Percentiles rank a stretch among this genome's conserved stretches.
phyloP scores from a whole-genome alignment of 2,888 invertebrate species.

The Pristionchus exspectatus region DNA sequence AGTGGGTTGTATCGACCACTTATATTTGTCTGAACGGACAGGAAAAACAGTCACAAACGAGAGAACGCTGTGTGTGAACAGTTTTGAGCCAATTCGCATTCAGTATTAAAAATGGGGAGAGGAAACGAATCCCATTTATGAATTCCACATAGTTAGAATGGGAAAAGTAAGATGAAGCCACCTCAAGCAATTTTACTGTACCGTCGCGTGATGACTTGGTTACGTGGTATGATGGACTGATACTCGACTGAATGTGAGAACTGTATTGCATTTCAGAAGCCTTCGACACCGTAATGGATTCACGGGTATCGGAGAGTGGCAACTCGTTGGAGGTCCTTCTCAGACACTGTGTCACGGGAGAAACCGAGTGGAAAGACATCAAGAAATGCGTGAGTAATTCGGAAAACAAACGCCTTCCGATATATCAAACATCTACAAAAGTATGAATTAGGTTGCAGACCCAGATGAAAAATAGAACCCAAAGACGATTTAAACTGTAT shows the following conservation, averaged over 20 bases:
- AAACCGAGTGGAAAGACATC: conserved; percentile 42
- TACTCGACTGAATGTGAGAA: too few species aligned
- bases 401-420: not conserved
- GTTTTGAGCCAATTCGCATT: not conserved
- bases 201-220: too few species aligned
- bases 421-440: too few species aligned
- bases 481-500: too few species aligned
- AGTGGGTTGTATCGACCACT: not conserved
- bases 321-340: conserved; percentile 4
- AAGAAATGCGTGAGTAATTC: conserved; percentile 26
- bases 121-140: too few species aligned
- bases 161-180: too few species aligned
- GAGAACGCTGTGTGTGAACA: not conserved
- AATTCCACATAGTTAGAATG: too few species aligned
- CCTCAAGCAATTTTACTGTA: too few species aligned
- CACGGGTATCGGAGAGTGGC: not conserved
- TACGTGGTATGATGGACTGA: too few species aligned
- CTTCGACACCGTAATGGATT: conserved; percentile 36
- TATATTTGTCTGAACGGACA: not conserved
- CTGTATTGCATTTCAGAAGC: not conserved
- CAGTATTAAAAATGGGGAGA: not conserved
- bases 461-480: too few species aligned
- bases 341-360: conserved; percentile 34
- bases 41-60: not conserved
- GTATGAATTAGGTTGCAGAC: too few species aligned